Percentiles rank a stretch among this genome's conserved stretches.
Evolutionary conservation across 2,888 invertebrate genomes (phyloP).

Genomic region (Ephialtes manifestator): DNA sequence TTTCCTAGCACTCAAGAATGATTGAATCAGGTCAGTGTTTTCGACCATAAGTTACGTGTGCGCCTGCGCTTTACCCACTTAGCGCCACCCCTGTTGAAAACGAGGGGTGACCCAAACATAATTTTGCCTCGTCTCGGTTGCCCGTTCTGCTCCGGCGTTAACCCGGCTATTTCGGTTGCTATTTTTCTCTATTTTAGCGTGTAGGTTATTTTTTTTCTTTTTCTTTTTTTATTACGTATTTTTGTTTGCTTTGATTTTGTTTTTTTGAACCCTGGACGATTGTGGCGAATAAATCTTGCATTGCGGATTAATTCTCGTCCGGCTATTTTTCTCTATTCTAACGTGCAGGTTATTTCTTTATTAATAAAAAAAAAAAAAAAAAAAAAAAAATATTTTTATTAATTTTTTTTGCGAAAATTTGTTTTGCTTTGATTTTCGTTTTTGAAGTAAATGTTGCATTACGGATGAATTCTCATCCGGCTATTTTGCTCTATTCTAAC

Average conservation of each 20-base stretch:
- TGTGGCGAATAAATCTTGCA: constrained; percentile 15
- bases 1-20: constrained; percentile 73
- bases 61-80: constrained; percentile 79
- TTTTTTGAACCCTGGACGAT: constrained; percentile 1
- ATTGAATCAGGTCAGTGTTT: constrained; percentile 86
- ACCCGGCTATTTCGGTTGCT: too few relatives aligned
- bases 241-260: constrained; percentile 10
- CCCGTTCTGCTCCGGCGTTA: constrained; percentile 29
- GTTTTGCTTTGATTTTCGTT: too few relatives aligned
- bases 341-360: neutral
- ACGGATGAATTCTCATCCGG: too few relatives aligned
- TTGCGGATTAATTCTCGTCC: constrained; percentile 19
- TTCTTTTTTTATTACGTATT: neutral
- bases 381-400: too few relatives aligned
- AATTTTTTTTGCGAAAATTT: too few relatives aligned
- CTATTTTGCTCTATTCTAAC: too few relatives aligned
- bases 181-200: neutral
- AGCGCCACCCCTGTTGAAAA: constrained; percentile 84
- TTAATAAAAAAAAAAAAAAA: too few relatives aligned
- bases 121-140: constrained; percentile 73
- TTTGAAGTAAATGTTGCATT: too few relatives aligned
- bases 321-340: neutral
- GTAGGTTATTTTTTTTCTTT: constrained; percentile 2
- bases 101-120: constrained; percentile 83
- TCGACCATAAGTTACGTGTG: constrained; percentile 84